Evolutionary conservation across 2,888 invertebrate genomes (phyloP), one percentile per base, ranked within the genome.

Genomic region (Zeuzera pyrina): DNA sequence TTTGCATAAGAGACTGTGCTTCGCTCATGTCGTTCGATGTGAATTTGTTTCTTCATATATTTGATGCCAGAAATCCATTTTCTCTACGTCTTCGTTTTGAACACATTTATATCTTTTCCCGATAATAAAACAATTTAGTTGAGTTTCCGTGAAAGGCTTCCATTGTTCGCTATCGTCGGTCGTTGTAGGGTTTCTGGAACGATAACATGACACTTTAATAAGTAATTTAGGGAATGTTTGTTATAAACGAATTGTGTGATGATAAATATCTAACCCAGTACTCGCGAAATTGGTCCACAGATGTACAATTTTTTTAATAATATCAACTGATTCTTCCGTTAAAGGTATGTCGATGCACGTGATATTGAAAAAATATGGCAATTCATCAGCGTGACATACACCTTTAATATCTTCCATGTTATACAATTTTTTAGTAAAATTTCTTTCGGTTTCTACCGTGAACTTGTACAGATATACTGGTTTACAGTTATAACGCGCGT

Each of bases 311-410:
- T 60, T 43, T 22, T 62, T 46, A 25, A 78, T 66, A 21, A 70
- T 53, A 1, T 30, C 22, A 43, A 38, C 62, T 4, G 74, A 64
- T 41, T 71, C 58, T 4, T 69, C 59, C 5, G 74, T 64, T 13
- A 73, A 37, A n/a, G 76, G 71, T 39, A 79, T 50, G 30, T 71
- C 59, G 30, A 73, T 41, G 31, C 62, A 63, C 0, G 72, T 74
- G 0, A 79, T 44, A 30, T 81, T 59, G 29, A 83, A 83, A 2
- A 72, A 51, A 39, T 81, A 83, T 2, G 57, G 57, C 13, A 79
- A 45, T 1, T 83, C 83, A 34, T 83, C 83, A 2, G 73, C 59
- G 39, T 83, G 83, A 42, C 83, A 83, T 2, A 72, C 78, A 1
- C 81, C 83, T 29, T 58, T 40, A 2, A 67, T 31, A 2, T 44